phyloP scores from a whole-genome alignment of 2,113 vertebrate species.

The Todiramphus chloris region DNA sequence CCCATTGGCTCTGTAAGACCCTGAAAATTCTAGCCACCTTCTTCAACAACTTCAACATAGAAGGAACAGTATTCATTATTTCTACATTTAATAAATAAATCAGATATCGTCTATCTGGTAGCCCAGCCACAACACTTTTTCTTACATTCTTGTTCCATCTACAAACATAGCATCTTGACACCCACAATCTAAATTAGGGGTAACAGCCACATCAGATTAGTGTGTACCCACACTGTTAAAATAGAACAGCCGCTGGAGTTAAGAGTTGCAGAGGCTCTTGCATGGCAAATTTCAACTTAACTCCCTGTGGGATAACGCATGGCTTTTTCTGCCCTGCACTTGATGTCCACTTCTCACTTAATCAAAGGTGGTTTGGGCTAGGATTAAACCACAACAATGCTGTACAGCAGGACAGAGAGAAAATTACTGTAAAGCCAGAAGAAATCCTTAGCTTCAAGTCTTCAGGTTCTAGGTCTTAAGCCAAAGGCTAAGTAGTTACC shows the following conservation, averaged over 20 bases:
- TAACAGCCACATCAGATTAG: background rate
- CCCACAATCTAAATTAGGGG: background rate
- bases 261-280: background rate
- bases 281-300: background rate
- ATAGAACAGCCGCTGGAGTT: background rate
- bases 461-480: background rate
- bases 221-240: background rate
- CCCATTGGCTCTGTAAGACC: background rate
- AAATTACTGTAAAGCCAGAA: background rate
- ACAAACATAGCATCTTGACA: background rate
- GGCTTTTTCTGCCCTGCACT: background rate
- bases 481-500: background rate
- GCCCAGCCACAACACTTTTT: background rate
- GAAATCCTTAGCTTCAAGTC: background rate
- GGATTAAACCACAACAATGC: background rate
- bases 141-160: background rate
- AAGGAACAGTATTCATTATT: background rate
- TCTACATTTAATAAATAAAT: background rate
- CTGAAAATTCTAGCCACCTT: background rate
- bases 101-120: background rate
- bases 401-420: background rate
- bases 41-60: background rate
- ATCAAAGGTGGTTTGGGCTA: background rate
- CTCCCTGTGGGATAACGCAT: background rate
- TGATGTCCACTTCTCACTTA: background rate